Evolutionary conservation across 2,888 invertebrate species (phyloP).

Genomic region (Anodontia alba): DNA sequence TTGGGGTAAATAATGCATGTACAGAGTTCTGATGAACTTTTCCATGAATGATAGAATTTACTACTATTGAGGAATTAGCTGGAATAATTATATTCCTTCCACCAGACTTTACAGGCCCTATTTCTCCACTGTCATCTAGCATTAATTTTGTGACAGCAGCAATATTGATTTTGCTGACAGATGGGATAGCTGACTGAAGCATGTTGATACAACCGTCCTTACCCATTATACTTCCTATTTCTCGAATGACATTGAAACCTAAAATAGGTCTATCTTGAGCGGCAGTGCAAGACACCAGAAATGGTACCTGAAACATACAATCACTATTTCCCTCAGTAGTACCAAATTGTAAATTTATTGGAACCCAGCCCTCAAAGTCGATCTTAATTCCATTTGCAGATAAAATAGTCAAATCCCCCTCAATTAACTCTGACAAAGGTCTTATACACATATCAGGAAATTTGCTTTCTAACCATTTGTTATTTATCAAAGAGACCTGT

Average conservation of each 20-base stretch:
- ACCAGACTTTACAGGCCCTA: background rate
- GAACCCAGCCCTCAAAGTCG: constrained; percentile 24
- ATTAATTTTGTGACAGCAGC: background rate
- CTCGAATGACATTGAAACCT: constrained; percentile 42
- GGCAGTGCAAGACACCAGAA: constrained; percentile 18
- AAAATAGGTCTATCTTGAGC: constrained; percentile 28
- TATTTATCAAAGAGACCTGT: constrained; percentile 33
- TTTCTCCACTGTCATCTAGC: background rate
- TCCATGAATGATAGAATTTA: background rate
- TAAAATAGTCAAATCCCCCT: too few species aligned
- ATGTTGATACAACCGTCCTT: background rate
- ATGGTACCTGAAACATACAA: constrained; percentile 20
- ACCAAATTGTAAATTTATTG: constrained; percentile 9
- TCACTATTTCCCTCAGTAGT: background rate
- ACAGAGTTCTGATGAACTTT: background rate
- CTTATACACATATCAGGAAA: background rate
- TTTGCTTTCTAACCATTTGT: too few species aligned
- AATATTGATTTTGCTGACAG: background rate
- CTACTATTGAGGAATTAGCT: background rate
- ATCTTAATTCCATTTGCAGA: constrained; percentile 16
- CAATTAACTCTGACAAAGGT: constrained; percentile 8
- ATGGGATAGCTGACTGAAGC: background rate
- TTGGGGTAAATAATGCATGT: constrained; percentile 10
- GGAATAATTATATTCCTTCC: background rate
- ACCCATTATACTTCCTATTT: background rate